Conservation (phyloP, 1,140 invertebrate species). For the Coptotermes formosanus region DNA sequence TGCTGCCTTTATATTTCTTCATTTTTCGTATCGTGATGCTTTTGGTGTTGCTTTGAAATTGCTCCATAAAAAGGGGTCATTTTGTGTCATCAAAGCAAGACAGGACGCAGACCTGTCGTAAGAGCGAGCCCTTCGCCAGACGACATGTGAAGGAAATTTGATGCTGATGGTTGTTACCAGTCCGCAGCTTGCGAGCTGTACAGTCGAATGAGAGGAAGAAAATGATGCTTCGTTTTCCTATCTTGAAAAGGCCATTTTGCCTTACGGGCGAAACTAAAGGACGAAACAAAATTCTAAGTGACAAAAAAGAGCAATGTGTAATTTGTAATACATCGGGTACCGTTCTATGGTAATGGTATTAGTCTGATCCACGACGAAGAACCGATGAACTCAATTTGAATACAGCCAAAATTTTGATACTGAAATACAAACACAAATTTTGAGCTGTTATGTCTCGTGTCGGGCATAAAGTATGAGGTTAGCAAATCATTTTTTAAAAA, state of each 20-base stretch:
- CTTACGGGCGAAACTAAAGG: too few relatives aligned
- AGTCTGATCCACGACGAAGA: too few relatives aligned
- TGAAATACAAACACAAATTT: too few relatives aligned
- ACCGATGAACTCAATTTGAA: too few relatives aligned
- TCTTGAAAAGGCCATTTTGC: neutral
- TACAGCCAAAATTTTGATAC: too few relatives aligned
- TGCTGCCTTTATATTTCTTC: neutral
- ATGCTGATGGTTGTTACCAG: neutral
- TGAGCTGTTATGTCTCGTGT: too few relatives aligned
- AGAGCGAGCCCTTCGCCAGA: neutral
- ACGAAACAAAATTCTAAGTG: too few relatives aligned
- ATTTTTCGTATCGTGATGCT: slow-evolving; percentile 12
- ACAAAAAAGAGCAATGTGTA: too few relatives aligned
- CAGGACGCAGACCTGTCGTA: neutral
- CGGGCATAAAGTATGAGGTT: too few relatives aligned
- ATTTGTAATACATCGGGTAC: too few relatives aligned
- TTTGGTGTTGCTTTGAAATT: neutral
- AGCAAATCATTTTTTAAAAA: too few relatives aligned
- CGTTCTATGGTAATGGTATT: too few relatives aligned
- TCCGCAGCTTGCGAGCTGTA: neutral
- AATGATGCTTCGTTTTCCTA: neutral
- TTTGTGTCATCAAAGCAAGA: neutral
- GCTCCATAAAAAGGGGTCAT: neutral
- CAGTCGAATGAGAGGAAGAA: neutral
- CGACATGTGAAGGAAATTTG: neutral